Conservation (phyloP, 1,140 invertebrate species). For the Heliconius hewitsoni region DNA sequence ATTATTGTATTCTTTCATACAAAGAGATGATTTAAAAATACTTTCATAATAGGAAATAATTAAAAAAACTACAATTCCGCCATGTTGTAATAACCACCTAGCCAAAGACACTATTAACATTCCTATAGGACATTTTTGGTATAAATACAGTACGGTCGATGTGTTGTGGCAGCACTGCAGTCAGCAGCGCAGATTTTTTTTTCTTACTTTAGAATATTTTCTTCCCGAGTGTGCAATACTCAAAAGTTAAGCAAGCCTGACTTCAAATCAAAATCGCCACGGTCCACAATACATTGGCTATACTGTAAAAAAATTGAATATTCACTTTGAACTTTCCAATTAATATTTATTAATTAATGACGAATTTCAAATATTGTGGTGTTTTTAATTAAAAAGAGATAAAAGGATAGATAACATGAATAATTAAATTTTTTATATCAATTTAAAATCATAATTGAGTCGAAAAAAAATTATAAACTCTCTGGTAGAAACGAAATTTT, state of each 20-base stretch:
- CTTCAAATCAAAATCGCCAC: too few relatives aligned
- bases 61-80: neutral
- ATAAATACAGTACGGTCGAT: neutral
- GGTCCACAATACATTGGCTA: too few relatives aligned
- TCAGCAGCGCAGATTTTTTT: too few relatives aligned
- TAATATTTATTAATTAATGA: neutral
- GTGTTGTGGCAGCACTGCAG: too few relatives aligned
- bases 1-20: neutral
- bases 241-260: too few relatives aligned
- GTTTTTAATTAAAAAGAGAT: neutral
- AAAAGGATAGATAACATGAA: too few relatives aligned
- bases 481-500: too few relatives aligned
- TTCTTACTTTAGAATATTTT: too few relatives aligned
- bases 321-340: neutral
- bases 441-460: neutral
- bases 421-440: neutral
- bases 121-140: constrained; percentile 9
- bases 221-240: too few relatives aligned
- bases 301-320: neutral
- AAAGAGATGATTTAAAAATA: neutral
- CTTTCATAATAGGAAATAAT: neutral
- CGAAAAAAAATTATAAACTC: neutral
- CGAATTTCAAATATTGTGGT: neutral
- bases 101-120: neutral
- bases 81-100: neutral